Conservation (phyloP, 1,140 invertebrate genomes). For the Anagrus nilaparvatae region DNA sequence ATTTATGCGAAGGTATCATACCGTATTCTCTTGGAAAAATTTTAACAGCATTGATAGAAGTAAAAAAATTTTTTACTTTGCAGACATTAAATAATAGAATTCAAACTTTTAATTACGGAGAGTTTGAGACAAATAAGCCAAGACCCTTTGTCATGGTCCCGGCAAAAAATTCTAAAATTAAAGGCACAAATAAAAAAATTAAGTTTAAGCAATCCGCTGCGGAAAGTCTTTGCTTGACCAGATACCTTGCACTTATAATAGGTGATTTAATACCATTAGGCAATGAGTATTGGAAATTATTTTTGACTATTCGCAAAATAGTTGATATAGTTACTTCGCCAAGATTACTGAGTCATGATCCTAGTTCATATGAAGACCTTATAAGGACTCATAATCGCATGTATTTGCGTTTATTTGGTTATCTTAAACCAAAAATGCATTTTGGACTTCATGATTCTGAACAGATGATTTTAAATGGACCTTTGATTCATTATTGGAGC, state of each 20-base stretch:
- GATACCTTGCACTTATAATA: constrained; percentile 2
- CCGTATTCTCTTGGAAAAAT: background rate
- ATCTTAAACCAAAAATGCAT: constrained; percentile 12
- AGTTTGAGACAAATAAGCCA: background rate
- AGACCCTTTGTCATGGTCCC: no score
- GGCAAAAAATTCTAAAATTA: background rate
- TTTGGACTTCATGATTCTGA: constrained; percentile 12
- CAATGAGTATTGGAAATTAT: constrained; percentile 1
- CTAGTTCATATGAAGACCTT: background rate
- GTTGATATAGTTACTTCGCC: background rate
- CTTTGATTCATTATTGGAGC: constrained; percentile 10
- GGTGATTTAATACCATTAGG: constrained; percentile 3
- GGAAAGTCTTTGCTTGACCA: background rate
- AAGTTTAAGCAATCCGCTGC: constrained; percentile 5
- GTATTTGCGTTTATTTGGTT: background rate
- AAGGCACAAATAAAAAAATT: background rate
- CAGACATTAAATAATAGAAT: background rate
- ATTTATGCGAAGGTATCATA: background rate
- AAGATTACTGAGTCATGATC: background rate
- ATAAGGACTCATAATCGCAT: background rate
- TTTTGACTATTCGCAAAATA: background rate
- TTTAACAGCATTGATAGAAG: background rate
- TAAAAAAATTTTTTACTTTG: background rate
- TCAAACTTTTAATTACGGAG: background rate
- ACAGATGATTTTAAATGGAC: constrained; percentile 14